phyloP scores from a whole-genome alignment of 2,113 vertebrate species.

The Megaceryle torquata region DNA sequence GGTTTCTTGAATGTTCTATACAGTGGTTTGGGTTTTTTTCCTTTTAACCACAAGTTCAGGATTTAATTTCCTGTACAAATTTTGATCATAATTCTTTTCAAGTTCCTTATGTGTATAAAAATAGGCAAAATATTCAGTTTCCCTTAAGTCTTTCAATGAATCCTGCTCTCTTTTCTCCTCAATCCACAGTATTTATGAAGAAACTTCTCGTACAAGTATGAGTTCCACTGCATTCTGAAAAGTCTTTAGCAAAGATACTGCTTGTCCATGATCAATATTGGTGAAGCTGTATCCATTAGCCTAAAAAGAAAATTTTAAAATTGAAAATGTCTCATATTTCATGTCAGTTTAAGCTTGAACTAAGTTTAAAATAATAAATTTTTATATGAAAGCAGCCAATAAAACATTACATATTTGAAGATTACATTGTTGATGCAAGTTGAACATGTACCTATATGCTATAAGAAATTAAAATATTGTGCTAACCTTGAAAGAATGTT shows the following conservation, averaged over 20 bases:
- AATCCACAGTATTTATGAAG: conserved; percentile 78
- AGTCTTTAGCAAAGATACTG: conserved; percentile 95
- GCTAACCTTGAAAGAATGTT: background rate
- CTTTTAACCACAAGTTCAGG: conserved; percentile 75
- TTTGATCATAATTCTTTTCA: conserved; percentile 73
- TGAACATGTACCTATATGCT: background rate
- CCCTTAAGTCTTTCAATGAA: conserved; percentile 61
- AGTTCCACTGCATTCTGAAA: conserved; percentile 95
- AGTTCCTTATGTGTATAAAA: conserved; percentile 87
- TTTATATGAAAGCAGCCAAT: background rate
- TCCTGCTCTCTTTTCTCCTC: conserved; percentile 42
- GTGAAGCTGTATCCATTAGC: conserved; percentile 94
- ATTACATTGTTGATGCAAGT: background rate
- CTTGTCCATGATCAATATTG: conserved; percentile 94
- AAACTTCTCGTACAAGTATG: conserved; percentile 87
- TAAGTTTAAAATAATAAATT: background rate
- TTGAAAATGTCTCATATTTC: background rate
- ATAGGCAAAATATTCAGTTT: conserved; percentile 83
- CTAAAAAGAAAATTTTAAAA: conserved; percentile 66
- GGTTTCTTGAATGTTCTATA: conserved; percentile 75
- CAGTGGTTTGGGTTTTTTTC: conserved; percentile 84
- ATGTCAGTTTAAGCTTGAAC: background rate
- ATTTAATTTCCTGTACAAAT: conserved; percentile 78
- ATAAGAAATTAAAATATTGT: background rate
- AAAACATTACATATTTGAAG: background rate